Evolutionary conservation across 2,113 vertebrate species (phyloP).

Genomic region (Vulpes vulpes): DNA sequence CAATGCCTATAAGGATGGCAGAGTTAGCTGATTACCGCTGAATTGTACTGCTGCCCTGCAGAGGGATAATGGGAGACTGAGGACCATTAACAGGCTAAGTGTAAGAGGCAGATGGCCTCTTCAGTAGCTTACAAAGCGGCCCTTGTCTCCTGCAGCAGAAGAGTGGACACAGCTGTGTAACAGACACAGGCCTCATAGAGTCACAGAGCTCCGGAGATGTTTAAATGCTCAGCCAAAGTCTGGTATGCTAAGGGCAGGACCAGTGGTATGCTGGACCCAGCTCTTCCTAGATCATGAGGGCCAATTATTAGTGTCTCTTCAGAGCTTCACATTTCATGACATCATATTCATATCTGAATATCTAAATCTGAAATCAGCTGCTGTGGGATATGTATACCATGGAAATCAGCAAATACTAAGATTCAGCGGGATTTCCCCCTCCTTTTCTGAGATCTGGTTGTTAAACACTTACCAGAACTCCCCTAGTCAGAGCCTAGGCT

Average conservation of each 20-base stretch:
- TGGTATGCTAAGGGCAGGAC: background rate
- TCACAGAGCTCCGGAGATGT: background rate
- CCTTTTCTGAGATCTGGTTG: background rate
- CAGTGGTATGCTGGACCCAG: background rate
- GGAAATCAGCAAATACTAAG: background rate
- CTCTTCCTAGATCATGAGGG: background rate
- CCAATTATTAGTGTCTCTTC: background rate
- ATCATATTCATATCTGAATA: background rate
- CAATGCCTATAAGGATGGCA: background rate
- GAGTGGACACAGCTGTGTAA: background rate
- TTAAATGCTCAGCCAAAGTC: background rate
- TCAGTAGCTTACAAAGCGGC: background rate
- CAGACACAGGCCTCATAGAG: background rate
- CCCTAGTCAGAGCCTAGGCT: background rate
- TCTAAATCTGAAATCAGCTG: background rate
- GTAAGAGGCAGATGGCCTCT: constrained; percentile 33
- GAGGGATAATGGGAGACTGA: background rate
- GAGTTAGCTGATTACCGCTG: background rate
- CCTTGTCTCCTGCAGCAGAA: background rate
- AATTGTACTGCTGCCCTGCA: background rate
- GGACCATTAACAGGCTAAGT: background rate
- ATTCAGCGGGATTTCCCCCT: background rate
- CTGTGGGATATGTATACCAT: background rate
- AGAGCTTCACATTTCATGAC: background rate
- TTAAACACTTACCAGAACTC: background rate